phyloP scores from a whole-genome alignment of 2,797 vertebrate genomes.

The Pipistrellus kuhlii region DNA sequence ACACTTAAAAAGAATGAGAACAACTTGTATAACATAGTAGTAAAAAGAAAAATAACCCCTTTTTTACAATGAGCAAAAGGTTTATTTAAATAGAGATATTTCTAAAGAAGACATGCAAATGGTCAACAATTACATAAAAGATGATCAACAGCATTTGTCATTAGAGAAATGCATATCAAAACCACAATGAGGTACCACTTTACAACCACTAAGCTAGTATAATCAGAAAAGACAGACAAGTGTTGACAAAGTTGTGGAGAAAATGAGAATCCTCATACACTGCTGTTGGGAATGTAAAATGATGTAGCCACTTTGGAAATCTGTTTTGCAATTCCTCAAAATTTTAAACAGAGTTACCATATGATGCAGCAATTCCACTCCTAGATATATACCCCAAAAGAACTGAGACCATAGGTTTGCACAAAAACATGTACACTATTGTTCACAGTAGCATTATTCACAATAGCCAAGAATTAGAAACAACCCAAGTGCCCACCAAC shows the following conservation, averaged over 20 bases:
- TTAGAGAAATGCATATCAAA: conserved; percentile 3
- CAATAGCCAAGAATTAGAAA: not conserved
- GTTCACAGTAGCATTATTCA: not conserved
- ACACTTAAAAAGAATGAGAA: not conserved
- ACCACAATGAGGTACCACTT: not conserved
- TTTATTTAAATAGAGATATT: not conserved
- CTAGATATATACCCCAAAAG: not conserved
- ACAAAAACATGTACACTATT: not conserved
- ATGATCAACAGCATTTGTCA: not conserved
- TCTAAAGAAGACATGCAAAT: not conserved
- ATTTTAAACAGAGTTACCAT: not conserved
- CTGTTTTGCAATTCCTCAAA: not conserved
- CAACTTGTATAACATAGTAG: not conserved
- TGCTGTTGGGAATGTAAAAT: not conserved
- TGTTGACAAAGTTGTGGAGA: not conserved
- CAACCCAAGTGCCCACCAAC: not conserved
- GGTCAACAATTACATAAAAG: not conserved
- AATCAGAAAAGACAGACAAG: not conserved
- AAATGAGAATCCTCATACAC: not conserved
- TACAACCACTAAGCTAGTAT: not conserved
- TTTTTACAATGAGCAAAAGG: not conserved
- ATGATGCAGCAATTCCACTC: not conserved
- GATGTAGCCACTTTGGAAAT: not conserved
- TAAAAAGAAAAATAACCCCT: not conserved
- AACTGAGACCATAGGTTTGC: not conserved